Evolutionary conservation across 2,113 vertebrate species (phyloP).

Genomic region (Gadus chalcogrammus): DNA sequence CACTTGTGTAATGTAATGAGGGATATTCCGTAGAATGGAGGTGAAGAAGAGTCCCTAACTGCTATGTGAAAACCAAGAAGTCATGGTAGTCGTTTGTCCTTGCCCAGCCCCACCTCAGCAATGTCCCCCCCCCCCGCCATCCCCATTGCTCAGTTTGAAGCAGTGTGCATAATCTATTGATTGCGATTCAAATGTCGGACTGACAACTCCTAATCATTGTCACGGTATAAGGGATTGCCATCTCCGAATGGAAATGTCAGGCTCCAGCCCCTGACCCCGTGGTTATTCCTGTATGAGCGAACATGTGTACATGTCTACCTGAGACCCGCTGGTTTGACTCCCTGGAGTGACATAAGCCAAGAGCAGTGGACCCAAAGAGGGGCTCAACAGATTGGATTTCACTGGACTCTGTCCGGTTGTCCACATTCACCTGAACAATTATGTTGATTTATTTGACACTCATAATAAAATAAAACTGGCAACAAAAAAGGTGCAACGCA

Average conservation of each 20-base stretch:
- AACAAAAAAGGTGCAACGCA: not conserved
- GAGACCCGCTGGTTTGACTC: constrained; percentile 18
- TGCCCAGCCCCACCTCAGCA: not conserved
- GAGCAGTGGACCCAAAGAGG: constrained; percentile 1
- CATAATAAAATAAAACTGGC: not conserved
- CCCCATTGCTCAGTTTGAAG: constrained; percentile 13
- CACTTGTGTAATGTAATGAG: constrained; percentile 38
- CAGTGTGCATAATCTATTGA: constrained; percentile 61
- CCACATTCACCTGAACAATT: not conserved
- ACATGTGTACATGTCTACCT: constrained; percentile 8
- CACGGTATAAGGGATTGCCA: constrained; percentile 65
- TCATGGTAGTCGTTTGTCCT: constrained; percentile 33
- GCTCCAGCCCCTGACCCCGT: constrained; percentile 35
- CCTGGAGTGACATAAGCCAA: constrained; percentile 15
- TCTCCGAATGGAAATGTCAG: constrained; percentile 70
- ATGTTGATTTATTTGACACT: not conserved
- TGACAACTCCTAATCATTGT: constrained; percentile 69
- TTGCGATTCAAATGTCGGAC: constrained; percentile 63
- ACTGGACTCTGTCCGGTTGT: not conserved
- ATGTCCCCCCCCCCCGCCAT: not conserved
- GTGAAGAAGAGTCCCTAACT: constrained; percentile 38
- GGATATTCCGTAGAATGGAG: constrained; percentile 38
- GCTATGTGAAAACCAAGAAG: constrained; percentile 41
- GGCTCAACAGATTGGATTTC: not conserved
- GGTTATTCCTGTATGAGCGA: not conserved